These are phyloP conservation scores for Cuculus canorus DNA, from an alignment of 2,797 vertebrate species.

Conservation along the genomic window DNA sequence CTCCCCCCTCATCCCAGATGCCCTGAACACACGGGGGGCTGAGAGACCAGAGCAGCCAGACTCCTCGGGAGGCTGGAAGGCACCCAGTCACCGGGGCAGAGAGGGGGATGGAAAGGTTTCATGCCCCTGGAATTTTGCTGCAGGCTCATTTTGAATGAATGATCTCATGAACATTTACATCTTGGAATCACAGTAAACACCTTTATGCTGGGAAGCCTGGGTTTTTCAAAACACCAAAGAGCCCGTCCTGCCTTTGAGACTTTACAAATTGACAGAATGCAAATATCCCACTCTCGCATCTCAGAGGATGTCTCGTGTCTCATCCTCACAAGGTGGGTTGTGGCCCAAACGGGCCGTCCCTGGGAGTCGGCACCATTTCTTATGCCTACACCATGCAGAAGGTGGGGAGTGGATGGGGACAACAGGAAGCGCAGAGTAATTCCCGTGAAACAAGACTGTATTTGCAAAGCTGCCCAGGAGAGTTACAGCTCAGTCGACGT, in stretches of 20 bases:
- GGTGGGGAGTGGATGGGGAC: background rate
- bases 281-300: fast-evolving
- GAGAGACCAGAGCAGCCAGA: background rate
- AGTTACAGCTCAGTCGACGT: background rate
- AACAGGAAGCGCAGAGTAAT: background rate
- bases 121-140: background rate
- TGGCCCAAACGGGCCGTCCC: background rate
- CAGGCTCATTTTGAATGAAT: background rate
- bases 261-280: fast-evolving
- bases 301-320: background rate
- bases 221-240: background rate
- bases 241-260: background rate
- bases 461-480: slow-evolving; percentile 42
- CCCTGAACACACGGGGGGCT: background rate
- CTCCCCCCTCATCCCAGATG: background rate
- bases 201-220: fast-evolving
- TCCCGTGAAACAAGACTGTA: background rate
- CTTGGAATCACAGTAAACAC: background rate
- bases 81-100: background rate
- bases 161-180: background rate
- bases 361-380: background rate
- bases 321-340: background rate
- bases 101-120: background rate
- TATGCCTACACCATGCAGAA: background rate
- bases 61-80: background rate